phyloP scores from a whole-genome alignment of 2,888 invertebrate species.

The Heliconius cydno region DNA sequence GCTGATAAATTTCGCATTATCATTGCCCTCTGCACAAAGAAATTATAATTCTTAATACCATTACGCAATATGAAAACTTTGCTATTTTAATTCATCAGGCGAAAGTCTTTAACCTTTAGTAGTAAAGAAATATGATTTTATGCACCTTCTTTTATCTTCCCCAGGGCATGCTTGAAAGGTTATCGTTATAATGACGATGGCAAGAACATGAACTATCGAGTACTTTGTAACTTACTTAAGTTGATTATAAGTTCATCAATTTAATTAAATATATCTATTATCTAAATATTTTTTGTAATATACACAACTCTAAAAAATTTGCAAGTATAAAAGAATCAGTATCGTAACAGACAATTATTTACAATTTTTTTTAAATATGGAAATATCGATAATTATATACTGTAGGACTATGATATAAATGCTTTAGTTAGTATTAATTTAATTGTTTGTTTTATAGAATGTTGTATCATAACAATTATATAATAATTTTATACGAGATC shows the following conservation, averaged over 20 bases:
- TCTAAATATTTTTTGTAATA: background rate
- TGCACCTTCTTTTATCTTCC: background rate
- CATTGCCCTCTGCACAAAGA: too few species aligned
- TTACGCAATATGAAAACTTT: background rate
- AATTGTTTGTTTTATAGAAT: too few species aligned
- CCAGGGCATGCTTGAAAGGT: conserved; percentile 4
- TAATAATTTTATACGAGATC: background rate
- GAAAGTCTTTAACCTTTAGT: conserved; percentile 15
- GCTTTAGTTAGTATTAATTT: too few species aligned
- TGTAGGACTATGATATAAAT: too few species aligned
- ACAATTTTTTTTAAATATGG: too few species aligned
- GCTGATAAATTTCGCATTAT: too few species aligned
- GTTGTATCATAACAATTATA: too few species aligned
- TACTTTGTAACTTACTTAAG: background rate
- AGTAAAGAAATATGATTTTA: background rate
- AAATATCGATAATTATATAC: too few species aligned
- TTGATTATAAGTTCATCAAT: conserved; percentile 4
- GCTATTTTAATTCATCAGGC: conserved; percentile 6
- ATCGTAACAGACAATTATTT: too few species aligned
- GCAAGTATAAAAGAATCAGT: too few species aligned
- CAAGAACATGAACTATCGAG: background rate
- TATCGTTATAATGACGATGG: background rate
- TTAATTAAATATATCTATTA: too few species aligned
- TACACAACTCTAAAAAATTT: background rate
- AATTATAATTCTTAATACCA: background rate